Percentiles rank a stretch among this genome's conserved stretches.
Conservation (phyloP, 2,113 vertebrate species). For the Trinectes maculatus region DNA sequence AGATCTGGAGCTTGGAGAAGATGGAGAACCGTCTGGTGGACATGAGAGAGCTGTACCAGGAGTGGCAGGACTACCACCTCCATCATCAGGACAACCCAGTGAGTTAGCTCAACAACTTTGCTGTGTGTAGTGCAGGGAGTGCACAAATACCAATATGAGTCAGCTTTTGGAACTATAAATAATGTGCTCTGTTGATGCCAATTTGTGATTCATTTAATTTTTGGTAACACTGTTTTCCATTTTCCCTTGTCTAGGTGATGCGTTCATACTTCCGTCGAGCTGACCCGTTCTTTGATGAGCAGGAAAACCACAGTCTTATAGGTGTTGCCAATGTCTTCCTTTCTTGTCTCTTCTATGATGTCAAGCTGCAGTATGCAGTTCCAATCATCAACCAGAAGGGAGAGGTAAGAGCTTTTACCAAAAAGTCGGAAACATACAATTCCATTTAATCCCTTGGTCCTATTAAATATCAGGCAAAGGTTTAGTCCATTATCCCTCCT, state of each 20-base stretch:
- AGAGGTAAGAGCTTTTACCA: too few species aligned
- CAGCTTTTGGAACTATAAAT: neutral
- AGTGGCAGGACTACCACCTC: conserved; percentile 92
- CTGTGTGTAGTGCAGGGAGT: neutral
- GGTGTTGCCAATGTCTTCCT: conserved; percentile 98
- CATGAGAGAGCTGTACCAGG: conserved; percentile 97
- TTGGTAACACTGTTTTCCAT: neutral
- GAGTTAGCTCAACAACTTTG: conserved; percentile 42
- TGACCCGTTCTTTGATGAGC: conserved; percentile 95
- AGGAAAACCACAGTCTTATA: conserved; percentile 96
- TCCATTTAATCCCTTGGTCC: too few species aligned
- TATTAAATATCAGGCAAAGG: too few species aligned
- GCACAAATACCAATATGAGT: neutral
- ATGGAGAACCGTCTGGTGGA: conserved; percentile 95
- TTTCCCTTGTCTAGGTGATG: conserved; percentile 81
- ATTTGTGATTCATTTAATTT: neutral
- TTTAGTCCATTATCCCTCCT: too few species aligned
- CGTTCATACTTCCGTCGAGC: conserved; percentile 91
- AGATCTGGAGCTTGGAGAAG: conserved; percentile 98
- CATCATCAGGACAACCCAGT: conserved; percentile 90
- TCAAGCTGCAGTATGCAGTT: conserved; percentile 94
- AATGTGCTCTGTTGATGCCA: neutral
- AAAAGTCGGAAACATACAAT: too few species aligned
- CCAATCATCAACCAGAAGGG: conserved; percentile 98
- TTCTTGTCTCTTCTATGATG: conserved; percentile 93